These are phyloP conservation scores for Chironomus tentans DNA, from an alignment of 2,888 invertebrate genomes.

Conservation along the genomic window DNA sequence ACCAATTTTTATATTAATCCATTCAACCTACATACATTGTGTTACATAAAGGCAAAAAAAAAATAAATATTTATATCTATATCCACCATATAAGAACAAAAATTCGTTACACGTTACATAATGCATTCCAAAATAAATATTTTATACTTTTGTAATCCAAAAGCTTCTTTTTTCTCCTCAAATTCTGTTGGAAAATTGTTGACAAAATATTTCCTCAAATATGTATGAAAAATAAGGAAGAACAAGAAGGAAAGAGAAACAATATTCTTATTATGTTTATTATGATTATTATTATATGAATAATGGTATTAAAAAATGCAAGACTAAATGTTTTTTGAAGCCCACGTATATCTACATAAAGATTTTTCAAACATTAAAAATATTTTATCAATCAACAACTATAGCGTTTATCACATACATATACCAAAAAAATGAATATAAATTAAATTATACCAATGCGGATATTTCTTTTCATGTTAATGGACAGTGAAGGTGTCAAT, in stretches of 20 bases:
- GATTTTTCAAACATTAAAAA: not conserved
- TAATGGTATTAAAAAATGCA: not conserved
- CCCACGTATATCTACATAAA: not conserved
- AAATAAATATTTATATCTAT: no score
- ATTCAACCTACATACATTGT: no score
- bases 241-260: not conserved
- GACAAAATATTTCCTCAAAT: not conserved
- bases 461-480: no score
- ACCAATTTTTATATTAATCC: not conserved
- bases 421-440: no score
- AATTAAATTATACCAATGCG: no score
- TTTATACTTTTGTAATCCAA: not conserved
- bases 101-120: not conserved
- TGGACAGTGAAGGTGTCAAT: no score
- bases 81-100: not conserved
- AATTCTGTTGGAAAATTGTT: no score
- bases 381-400: not conserved
- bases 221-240: not conserved
- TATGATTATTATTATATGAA: not conserved
- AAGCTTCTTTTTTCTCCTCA: not conserved
- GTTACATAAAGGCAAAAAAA: no score
- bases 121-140: not conserved
- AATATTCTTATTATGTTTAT: not conserved
- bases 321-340: slow-evolving; percentile 6
- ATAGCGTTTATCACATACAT: no score